phyloP scores from a whole-genome alignment of 2,888 invertebrate genomes.

The Hydrotaea diabolus region DNA sequence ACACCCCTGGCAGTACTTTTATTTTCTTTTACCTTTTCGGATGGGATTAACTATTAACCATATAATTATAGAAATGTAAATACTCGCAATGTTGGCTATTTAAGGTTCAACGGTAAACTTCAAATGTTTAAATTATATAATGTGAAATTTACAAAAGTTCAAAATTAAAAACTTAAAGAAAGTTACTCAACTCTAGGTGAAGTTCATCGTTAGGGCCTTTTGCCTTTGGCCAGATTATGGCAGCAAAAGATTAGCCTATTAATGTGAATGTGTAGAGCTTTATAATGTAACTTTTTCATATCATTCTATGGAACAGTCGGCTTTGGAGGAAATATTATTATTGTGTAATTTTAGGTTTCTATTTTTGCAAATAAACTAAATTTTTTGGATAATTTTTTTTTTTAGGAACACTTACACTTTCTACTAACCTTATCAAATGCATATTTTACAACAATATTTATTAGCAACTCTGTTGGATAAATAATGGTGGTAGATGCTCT shows the following conservation, averaged over 20 bases:
- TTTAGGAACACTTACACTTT: no score
- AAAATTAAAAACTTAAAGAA: not conserved
- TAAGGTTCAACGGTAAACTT: not conserved
- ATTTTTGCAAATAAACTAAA: no score
- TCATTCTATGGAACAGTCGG: not conserved
- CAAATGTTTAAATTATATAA: not conserved
- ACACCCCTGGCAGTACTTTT: not conserved
- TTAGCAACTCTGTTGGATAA: no score
- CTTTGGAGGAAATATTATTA: no score
- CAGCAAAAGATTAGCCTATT: not conserved
- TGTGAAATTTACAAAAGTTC: not conserved
- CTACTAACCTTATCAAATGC: no score
- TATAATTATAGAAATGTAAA: not conserved
- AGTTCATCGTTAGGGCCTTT: not conserved
- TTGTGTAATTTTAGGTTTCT: no score
- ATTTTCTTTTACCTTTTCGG: not conserved
- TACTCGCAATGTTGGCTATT: not conserved
- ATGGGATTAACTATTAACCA: not conserved
- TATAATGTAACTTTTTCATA: not conserved
- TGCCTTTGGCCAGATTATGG: not conserved
- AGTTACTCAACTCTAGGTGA: conserved; percentile 7
- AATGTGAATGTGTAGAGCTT: not conserved
- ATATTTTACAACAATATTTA: no score
- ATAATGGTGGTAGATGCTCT: no score
- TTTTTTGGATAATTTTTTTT: no score